Evolutionary conservation across 2,888 invertebrate genomes (phyloP).

Genomic region (Dolichomitus sp.): DNA sequence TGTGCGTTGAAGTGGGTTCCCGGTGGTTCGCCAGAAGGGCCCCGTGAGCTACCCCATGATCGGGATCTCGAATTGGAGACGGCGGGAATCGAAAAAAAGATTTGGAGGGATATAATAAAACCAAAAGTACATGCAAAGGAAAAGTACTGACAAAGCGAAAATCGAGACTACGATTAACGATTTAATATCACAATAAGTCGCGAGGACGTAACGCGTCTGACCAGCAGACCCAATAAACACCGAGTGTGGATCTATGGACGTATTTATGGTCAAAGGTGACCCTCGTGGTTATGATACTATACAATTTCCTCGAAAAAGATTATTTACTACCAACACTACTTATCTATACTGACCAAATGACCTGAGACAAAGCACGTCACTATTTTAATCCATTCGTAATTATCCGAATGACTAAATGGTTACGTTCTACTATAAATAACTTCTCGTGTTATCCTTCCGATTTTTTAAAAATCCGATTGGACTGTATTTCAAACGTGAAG

Average conservation of each 20-base stretch:
- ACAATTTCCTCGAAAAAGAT: not conserved
- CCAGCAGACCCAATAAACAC: not conserved
- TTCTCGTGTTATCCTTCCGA: not conserved
- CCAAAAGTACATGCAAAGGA: not conserved
- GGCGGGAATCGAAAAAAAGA: not conserved
- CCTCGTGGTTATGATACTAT: not conserved
- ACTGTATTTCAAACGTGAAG: too few species aligned
- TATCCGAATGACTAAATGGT: not conserved
- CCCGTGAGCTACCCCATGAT: not conserved
- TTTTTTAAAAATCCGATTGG: too few species aligned
- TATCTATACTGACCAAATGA: not conserved
- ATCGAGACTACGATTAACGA: not conserved
- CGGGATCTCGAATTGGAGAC: not conserved
- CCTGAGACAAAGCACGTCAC: not conserved
- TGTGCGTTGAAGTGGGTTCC: constrained; percentile 9
- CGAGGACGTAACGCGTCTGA: not conserved
- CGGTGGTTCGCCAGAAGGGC: constrained; percentile 18
- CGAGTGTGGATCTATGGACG: not conserved
- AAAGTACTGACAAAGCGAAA: not conserved
- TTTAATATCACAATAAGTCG: not conserved
- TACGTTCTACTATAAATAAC: not conserved
- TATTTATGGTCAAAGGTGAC: constrained; percentile 14
- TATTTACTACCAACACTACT: not conserved
- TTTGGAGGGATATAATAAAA: not conserved
- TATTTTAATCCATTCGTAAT: not conserved